phyloP scores from a whole-genome alignment of 2,797 vertebrate genomes.

The Muraenolepis orangiensis region DNA sequence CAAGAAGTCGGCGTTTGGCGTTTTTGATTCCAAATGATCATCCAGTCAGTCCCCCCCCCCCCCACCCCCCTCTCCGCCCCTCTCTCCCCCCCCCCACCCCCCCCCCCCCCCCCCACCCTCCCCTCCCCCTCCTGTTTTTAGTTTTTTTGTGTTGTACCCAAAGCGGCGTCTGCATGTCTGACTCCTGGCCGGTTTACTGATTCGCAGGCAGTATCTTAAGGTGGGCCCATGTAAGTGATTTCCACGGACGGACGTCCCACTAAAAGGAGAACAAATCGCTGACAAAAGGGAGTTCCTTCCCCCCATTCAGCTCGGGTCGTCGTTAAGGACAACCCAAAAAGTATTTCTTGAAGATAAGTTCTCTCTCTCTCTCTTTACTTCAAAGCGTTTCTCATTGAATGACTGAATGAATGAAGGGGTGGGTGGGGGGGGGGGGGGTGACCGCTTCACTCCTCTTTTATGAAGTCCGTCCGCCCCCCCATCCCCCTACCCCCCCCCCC shows the following conservation, averaged over 20 bases:
- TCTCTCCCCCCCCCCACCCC: constrained; percentile 59
- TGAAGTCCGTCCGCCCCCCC: no score
- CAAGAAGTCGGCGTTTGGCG: no score
- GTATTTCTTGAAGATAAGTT: constrained; percentile 98
- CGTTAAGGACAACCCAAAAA: constrained; percentile 98
- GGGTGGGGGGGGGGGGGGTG: no score
- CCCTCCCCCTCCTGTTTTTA: no score
- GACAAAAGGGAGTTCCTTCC: constrained; percentile 97
- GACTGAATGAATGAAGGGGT: no score
- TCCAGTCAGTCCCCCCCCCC: no score
- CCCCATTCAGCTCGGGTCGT: constrained; percentile 97
- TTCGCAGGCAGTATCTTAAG: constrained; percentile 96
- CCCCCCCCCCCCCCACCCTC: constrained; percentile 34
- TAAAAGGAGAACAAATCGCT: constrained; percentile 99
- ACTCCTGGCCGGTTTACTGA: constrained; percentile 94
- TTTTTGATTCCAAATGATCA: no score
- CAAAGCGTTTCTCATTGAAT: constrained; percentile 96
- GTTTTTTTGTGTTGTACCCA: no score
- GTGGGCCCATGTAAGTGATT: constrained; percentile 96
- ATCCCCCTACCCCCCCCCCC: constrained; percentile 57
- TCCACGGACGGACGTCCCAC: constrained; percentile 93
- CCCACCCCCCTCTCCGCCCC: no score
- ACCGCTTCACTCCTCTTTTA: constrained; percentile 92
- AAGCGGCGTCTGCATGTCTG: constrained; percentile 99
- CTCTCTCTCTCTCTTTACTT: no score